Evolutionary conservation across 2,888 invertebrate genomes (phyloP).

Genomic region (Galerucella pusilla): DNA sequence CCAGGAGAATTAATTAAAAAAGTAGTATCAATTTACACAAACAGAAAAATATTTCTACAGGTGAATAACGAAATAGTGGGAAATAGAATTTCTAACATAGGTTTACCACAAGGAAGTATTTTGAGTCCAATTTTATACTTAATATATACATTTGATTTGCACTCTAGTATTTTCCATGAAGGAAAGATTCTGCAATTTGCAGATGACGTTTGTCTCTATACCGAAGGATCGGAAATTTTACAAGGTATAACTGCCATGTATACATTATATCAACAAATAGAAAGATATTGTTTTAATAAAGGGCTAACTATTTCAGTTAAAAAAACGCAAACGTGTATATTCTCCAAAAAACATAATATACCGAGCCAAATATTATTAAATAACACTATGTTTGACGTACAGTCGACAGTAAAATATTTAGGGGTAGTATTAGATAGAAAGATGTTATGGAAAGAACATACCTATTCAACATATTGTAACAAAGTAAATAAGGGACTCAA

Average conservation of each 20-base stretch:
- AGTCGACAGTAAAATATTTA: background rate
- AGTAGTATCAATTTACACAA: no score
- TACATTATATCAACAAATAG: background rate
- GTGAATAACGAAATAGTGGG: no score
- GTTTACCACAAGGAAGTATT: no score
- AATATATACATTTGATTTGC: no score
- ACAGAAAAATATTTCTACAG: no score
- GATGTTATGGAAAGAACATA: background rate
- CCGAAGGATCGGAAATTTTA: no score
- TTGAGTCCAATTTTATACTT: no score
- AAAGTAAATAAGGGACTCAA: background rate
- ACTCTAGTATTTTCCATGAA: no score
- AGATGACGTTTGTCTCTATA: background rate
- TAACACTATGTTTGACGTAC: background rate
- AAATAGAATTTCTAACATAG: no score
- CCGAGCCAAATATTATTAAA: background rate
- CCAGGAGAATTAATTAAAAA: no score
- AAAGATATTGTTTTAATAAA: background rate
- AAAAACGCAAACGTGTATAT: background rate
- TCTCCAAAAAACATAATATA: slow-evolving; percentile 5
- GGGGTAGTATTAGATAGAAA: background rate
- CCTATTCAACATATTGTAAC: background rate
- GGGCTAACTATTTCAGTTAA: background rate
- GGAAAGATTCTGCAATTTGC: background rate
- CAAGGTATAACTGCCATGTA: no score